Evolutionary conservation across 1,140 invertebrate species (phyloP), one percentile per base, ranked within the genome.

Genomic region (Pseudobourletiella spinata): DNA sequence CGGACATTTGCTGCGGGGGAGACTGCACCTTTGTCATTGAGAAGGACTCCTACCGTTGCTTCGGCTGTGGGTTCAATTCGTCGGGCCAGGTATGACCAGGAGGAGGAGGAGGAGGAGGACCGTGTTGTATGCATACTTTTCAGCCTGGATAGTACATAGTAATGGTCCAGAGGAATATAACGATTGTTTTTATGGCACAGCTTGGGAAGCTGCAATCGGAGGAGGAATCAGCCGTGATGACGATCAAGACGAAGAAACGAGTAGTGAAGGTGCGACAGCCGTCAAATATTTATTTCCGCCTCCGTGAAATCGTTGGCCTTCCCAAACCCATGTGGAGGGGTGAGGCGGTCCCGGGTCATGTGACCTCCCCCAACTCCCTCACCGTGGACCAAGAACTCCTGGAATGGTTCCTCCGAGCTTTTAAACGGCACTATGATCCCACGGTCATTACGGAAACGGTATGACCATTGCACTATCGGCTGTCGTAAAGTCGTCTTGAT

Each of bases 1-100:
- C 50, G 3, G 65, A 70, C 42, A 35, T 70, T 25, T 28, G 46
- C 42, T 67, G 65, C 50, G 59, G 65, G 22, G 68, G 65, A 16
- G 68, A 70, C 32, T 70, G 68, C 30, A 70, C 65, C 25, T 70
- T 67, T 54, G 46, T 70, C 0, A 56, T 70, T 4, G 68, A 70
- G 35, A 63, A 56, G 32, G 65, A 67, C 26, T 57, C 65, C 28
- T 57, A 63, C 15, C 39, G 51, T 1, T 26, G 67, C 20, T 65
- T n/a, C 59, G 68, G 68, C 8, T 70, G 63, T 57, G 68, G 68
- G 2, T 70, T 67, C 29, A 70, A 70, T 62, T 65, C 63, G 18
- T 46, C 14, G 25, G 65, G 63, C 18, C 68, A 69, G 63, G 61
- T 67, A 63, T 54, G 50, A n/a, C n/a, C n/a, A n/a, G n/a, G n/a